Evolutionary conservation across 2,888 invertebrate species (phyloP).

Genomic region (Eupithecia exiguata): DNA sequence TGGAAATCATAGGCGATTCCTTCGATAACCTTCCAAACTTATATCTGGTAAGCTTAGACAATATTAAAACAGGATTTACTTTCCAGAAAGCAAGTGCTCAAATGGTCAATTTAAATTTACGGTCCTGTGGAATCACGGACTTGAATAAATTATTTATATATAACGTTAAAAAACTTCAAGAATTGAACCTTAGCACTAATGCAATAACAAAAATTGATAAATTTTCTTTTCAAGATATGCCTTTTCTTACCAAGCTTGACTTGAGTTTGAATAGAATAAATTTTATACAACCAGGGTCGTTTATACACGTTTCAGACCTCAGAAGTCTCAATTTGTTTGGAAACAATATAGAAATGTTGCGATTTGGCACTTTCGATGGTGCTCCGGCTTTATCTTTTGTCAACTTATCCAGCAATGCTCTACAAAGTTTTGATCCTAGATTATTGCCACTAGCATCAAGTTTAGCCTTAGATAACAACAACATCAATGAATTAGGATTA

Average conservation of each 20-base stretch:
- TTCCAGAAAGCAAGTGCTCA: slow-evolving; percentile 36
- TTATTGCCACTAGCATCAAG: slow-evolving; percentile 35
- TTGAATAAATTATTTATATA: slow-evolving; percentile 34
- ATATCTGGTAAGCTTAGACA: slow-evolving; percentile 34
- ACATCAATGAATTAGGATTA: slow-evolving; percentile 37
- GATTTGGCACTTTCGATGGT: slow-evolving; percentile 46
- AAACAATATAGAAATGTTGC: slow-evolving; percentile 40
- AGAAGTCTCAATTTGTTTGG: slow-evolving; percentile 34
- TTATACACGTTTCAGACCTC: slow-evolving; percentile 36
- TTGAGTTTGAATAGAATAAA: slow-evolving; percentile 44
- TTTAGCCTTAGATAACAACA: slow-evolving; percentile 43
- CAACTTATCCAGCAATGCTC: slow-evolving; percentile 41
- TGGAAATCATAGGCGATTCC: slow-evolving; percentile 34
- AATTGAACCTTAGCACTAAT: slow-evolving; percentile 43
- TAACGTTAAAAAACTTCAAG: slow-evolving; percentile 30
- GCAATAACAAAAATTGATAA: slow-evolving; percentile 41
- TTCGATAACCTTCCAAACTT: slow-evolving; percentile 40
- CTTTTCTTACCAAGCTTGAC: slow-evolving; percentile 38
- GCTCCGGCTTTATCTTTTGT: slow-evolving; percentile 34
- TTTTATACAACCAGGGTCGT: slow-evolving; percentile 47
- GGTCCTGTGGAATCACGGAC: slow-evolving; percentile 39
- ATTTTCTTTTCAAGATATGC: slow-evolving; percentile 41
- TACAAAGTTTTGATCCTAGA: slow-evolving; percentile 41
- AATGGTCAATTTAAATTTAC: slow-evolving; percentile 36
- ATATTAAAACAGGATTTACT: slow-evolving; percentile 33